Conservation (phyloP, 1,140 invertebrate genomes). For the Conus betulinus region DNA sequence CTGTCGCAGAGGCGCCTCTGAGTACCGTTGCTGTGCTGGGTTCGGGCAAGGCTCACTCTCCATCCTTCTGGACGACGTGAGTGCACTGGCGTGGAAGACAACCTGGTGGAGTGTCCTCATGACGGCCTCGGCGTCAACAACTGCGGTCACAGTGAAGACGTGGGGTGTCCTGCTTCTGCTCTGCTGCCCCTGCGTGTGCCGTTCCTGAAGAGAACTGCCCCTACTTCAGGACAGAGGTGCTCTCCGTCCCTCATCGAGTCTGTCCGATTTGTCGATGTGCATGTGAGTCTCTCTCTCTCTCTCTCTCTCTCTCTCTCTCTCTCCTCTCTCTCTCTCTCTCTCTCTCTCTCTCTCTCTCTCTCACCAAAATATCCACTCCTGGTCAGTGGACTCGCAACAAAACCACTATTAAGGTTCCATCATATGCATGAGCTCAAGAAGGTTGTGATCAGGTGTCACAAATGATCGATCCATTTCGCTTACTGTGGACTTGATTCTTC, state of each 20-base stretch:
- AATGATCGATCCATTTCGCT: no score
- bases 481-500: no score
- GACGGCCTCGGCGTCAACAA: constrained; percentile 85
- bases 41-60: constrained; percentile 71
- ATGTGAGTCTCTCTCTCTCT: background rate
- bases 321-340: no score
- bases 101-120: constrained; percentile 83
- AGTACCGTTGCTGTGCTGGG: constrained; percentile 52
- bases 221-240: background rate
- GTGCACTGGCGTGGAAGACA: constrained; percentile 84
- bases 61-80: constrained; percentile 83
- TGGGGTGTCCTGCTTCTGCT: constrained; percentile 56
- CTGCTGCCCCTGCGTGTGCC: background rate
- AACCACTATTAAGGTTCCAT: no score
- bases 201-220: background rate
- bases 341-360: no score
- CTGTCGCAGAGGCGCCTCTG: background rate
- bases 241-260: background rate
- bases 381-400: no score
- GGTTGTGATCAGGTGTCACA: no score
- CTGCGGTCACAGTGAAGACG: constrained; percentile 83
- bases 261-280: background rate
- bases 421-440: no score
- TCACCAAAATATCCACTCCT: no score
- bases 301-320: no score